Evolutionary conservation across 2,113 vertebrate genomes (phyloP), one percentile per base, ranked within the genome.

Genomic region (Colinus virginianus): DNA sequence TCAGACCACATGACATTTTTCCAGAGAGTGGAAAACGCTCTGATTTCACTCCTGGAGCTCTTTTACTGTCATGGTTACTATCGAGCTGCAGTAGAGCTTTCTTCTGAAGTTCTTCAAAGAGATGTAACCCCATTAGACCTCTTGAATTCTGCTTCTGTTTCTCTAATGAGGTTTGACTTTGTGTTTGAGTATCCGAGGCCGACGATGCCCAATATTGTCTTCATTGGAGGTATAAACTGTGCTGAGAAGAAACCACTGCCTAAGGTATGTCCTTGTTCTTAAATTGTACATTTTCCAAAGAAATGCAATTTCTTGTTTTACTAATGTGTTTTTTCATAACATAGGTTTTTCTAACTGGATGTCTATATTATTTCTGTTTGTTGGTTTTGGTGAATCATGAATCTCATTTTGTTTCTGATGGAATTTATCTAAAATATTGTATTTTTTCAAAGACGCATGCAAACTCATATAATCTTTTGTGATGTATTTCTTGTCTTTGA

Each of bases 191-290:
- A 96, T 1, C 98, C 98, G 13, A 97, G 98, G 28, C 98, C 98
- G 0, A 84, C 98, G 45, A 98, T 99, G 98, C 99, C 99, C 42
- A 99, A 98, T 77, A 96, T 98, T 84, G 76, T 98, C 32, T 97
- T 98, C 32, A 69, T 99, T 6, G 99, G 98, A 40, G 99, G 99
- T 19, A 97, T 96, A 63, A 97, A 82, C 83, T 98, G 97, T 63
- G 94, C 85, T 34, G n/a, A 90, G 92, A 53, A 3, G 23, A 92
- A 91, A 36, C 56, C 40, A 1, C 67, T 97, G 40, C 1, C 88
- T 69, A 87, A 96, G 55, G 55, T 56, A 32, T 19, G 55, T 32
- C 30, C 28, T 10, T 55, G 19, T 56, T 56, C 55, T n/a, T 6
- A 19, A 19, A 6, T 32, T 32, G 4, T 15, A 18, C 16, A n/a